Evolutionary conservation across 2,797 vertebrate genomes (phyloP).

Genomic region (Aselliscus stoliczkanus): DNA sequence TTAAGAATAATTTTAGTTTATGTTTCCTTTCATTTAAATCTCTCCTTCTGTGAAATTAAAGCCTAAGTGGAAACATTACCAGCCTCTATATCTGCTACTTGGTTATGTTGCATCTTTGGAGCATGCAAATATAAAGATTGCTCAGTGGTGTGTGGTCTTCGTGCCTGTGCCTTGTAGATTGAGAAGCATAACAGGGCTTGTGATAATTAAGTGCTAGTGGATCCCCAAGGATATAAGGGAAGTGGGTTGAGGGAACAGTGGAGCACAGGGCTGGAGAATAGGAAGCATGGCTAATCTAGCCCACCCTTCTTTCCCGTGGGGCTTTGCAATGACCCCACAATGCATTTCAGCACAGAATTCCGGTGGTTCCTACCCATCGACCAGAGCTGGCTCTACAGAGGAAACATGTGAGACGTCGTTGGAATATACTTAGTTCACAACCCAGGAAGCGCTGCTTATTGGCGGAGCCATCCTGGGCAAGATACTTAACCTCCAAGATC

Average conservation of each 20-base stretch:
- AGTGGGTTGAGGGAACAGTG: not conserved
- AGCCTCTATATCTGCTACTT: not conserved
- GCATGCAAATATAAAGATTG: not conserved
- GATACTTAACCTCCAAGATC: not conserved
- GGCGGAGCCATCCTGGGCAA: not conserved
- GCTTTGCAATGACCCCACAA: not conserved
- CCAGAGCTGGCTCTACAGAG: not conserved
- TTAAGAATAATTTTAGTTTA: not conserved
- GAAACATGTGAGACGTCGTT: not conserved
- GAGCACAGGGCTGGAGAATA: not conserved
- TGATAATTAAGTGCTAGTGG: not conserved
- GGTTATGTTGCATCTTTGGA: not conserved
- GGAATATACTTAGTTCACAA: not conserved
- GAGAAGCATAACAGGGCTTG: not conserved
- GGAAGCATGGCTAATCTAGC: not conserved
- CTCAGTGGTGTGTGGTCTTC: not conserved
- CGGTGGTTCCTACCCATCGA: not conserved
- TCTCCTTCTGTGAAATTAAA: not conserved
- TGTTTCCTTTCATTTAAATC: not conserved
- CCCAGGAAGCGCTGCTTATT: not conserved
- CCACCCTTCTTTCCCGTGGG: not conserved
- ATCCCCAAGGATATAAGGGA: not conserved
- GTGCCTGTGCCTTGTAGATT: not conserved
- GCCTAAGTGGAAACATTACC: not conserved
- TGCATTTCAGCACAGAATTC: not conserved